phyloP scores from a whole-genome alignment of 2,113 vertebrate genomes.

The Coptodon bakossiorum region DNA sequence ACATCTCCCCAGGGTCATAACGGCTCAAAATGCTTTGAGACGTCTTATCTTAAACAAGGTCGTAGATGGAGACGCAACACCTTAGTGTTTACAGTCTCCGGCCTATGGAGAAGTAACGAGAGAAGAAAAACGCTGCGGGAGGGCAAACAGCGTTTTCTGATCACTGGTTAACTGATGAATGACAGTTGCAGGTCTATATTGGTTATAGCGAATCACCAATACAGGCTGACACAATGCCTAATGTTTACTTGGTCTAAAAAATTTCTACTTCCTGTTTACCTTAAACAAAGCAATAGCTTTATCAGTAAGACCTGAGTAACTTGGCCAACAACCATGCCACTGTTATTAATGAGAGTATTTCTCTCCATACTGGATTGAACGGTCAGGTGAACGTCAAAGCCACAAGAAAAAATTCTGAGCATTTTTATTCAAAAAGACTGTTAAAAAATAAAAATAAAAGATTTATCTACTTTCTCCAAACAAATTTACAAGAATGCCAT shows the following conservation, averaged over 20 bases:
- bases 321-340: not conserved
- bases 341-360: not conserved
- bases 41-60: not conserved
- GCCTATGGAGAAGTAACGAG: not conserved
- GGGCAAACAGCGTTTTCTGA: not conserved
- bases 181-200: not conserved
- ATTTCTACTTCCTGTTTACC: not conserved
- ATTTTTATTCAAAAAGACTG: not conserved
- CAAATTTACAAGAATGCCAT: not conserved
- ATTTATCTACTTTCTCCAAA: not conserved
- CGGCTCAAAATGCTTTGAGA: not conserved
- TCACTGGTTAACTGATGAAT: not conserved
- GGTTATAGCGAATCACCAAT: not conserved
- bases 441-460: not conserved
- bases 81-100: not conserved
- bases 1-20: not conserved
- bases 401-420: not conserved
- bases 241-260: not conserved
- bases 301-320: not conserved
- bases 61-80: not conserved
- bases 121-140: not conserved
- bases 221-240: not conserved
- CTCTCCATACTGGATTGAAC: not conserved
- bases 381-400: not conserved
- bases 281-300: not conserved